Base-by-base conservation (phyloP, 2,797 vertebrate species). In the Tragopan temminckii region DNA sequence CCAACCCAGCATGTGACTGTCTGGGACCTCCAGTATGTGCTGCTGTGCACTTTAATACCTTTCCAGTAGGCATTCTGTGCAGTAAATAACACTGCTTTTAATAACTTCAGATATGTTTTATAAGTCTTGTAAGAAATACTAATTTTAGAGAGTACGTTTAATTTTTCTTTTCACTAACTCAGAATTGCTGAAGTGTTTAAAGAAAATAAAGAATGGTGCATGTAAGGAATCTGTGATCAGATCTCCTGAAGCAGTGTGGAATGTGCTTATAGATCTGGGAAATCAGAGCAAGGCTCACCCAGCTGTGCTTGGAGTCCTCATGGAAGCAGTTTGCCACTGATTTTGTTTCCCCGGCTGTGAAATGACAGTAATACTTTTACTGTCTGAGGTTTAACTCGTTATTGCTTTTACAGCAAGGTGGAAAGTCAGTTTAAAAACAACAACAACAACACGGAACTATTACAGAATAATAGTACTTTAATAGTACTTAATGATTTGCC, bases 321-420 rank as follows among this genome's bases (percentile, higher is more conserved):
- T 72, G 84, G 57, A 80, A 90, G 61, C 17, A n/a, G 21, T 79
- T 91, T 72, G 52, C 55, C 21, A 35, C 75, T 67, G 19, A 13
- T 35, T 58, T 25, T 74, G 25, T 87, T 94, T 74, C 64, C 40
- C 67, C 82, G 46, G 5, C 3, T 80, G 67, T 61, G 50, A 77
- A 85, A 87, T 35, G 19, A 69, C 43, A 53, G 42, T 81, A 53
- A 84, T 61, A n/a, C 48, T 74, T 79, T 6, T 21, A 24, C 43
- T 43, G 3, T 74, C 70, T 36, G 64, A 88, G n/a, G 31, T 42
- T 70, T 72, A 68, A 58, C 46, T 89, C 46, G 29, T 48, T 80
- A 50, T 5, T 53, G 31, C 8, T 59, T 93, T 95, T 83, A 64
- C 20, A 83, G 59, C 84, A 80, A 92, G 86, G 81, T 92, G 84